These are phyloP conservation scores for Diplodus puntazzo DNA, from an alignment of 2,797 vertebrate species.

Conservation along the genomic window DNA sequence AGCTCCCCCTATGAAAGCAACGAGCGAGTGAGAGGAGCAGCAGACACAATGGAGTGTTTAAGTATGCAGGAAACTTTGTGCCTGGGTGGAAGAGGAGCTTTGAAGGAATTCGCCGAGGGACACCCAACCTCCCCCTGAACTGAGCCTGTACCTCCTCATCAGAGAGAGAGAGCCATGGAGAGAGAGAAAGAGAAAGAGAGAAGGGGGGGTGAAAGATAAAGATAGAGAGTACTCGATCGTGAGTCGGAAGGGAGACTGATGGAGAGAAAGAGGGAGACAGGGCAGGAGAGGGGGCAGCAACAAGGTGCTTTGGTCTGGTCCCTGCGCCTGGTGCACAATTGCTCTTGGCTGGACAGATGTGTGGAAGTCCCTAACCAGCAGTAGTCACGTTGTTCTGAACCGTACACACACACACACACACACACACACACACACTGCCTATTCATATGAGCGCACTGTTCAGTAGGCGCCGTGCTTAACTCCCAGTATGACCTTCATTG, in stretches of 20 bases:
- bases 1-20: constrained; percentile 56
- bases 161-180: constrained; percentile 52
- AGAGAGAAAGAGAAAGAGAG: not conserved
- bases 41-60: constrained; percentile 80
- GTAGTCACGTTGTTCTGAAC: constrained; percentile 56
- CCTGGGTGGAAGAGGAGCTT: constrained; percentile 81
- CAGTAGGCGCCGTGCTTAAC: constrained; percentile 74
- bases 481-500: constrained; percentile 83
- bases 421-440: constrained; percentile 43
- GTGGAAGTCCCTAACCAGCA: constrained; percentile 65
- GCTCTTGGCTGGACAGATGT: constrained; percentile 56
- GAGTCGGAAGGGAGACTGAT: constrained; percentile 47
- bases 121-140: constrained; percentile 82
- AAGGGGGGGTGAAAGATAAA: constrained; percentile 42
- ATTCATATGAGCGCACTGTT: constrained; percentile 73
- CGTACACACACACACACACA: constrained; percentile 13
- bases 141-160: constrained; percentile 79
- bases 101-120: constrained; percentile 85
- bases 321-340: constrained; percentile 46
- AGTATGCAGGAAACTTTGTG: constrained; percentile 84
- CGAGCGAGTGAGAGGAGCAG: constrained; percentile 59
- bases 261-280: constrained; percentile 35
- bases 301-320: constrained; percentile 53
- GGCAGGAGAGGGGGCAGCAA: constrained; percentile 44
- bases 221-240: constrained; percentile 47